phyloP scores from a whole-genome alignment of 2,888 invertebrate genomes.

The Orchesellides sinensis region DNA sequence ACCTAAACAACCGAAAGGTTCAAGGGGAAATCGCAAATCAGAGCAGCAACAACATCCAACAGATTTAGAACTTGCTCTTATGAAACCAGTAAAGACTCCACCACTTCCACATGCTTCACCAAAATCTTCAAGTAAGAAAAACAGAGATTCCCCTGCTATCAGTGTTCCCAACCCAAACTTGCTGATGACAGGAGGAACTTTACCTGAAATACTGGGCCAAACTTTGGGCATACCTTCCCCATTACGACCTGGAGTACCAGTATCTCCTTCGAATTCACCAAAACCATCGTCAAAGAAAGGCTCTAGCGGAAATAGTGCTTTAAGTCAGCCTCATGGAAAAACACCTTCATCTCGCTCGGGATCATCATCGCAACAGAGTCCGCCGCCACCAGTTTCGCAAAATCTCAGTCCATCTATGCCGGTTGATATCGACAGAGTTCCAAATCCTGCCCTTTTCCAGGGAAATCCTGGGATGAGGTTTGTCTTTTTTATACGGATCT shows the following conservation, averaged over 20 bases:
- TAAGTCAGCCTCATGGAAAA: not conserved
- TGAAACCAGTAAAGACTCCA: conserved; percentile 65
- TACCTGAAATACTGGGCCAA: conserved; percentile 48
- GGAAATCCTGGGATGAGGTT: conserved; percentile 68
- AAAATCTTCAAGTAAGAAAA: conserved; percentile 30
- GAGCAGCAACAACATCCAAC: conserved; percentile 28
- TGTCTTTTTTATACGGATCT: not conserved
- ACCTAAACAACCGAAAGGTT: conserved; percentile 78
- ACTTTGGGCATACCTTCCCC: conserved; percentile 15
- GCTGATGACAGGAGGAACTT: conserved; percentile 22
- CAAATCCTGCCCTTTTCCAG: conserved; percentile 67
- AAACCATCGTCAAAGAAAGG: conserved; percentile 40
- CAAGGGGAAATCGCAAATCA: conserved; percentile 44
- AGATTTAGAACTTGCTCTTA: conserved; percentile 59
- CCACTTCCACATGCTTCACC: conserved; percentile 43
- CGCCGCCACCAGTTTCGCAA: conserved; percentile 52
- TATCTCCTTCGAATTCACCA: not conserved
- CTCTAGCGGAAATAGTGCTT: conserved; percentile 24
- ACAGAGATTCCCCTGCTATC: conserved; percentile 31
- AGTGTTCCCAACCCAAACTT: conserved; percentile 49
- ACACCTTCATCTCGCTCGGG: conserved; percentile 14
- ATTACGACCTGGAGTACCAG: not conserved
- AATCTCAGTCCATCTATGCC: conserved; percentile 62
- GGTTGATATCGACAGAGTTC: conserved; percentile 67
- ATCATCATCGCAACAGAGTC: conserved; percentile 46